These are phyloP conservation scores for Epiblema foenella DNA, from an alignment of 2,888 invertebrate species.

Conservation along the genomic window DNA sequence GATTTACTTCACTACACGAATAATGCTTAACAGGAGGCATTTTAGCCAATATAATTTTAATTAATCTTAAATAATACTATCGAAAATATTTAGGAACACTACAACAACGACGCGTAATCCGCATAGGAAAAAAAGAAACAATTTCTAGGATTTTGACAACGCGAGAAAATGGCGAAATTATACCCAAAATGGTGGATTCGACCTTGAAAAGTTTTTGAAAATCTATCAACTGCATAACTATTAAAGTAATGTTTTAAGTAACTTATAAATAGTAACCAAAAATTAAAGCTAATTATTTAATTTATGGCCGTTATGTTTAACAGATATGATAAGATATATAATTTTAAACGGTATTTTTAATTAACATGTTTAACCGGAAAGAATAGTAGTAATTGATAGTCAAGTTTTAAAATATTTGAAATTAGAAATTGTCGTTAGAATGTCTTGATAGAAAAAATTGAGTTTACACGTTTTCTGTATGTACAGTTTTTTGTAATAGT, in stretches of 20 bases:
- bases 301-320: neutral
- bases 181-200: slow-evolving; percentile 50
- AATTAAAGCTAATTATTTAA: neutral
- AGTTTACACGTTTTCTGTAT: neutral
- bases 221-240: slow-evolving; percentile 2
- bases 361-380: slow-evolving; percentile 13
- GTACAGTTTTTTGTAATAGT: neutral
- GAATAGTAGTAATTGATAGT: neutral
- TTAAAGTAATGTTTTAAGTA: neutral
- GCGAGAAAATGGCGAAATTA: slow-evolving; percentile 56
- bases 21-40: slow-evolving; percentile 81
- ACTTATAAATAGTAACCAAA: neutral
- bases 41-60: slow-evolving; percentile 70
- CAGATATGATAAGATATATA: neutral
- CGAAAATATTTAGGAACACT: slow-evolving; percentile 61
- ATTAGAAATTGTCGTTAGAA: slow-evolving; percentile 32
- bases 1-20: slow-evolving; percentile 82
- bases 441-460: slow-evolving; percentile 11
- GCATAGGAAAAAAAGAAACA: slow-evolving; percentile 65
- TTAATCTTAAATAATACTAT: slow-evolving; percentile 75
- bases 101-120: slow-evolving; percentile 55
- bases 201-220: slow-evolving; percentile 51
- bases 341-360: neutral
- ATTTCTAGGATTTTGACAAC: slow-evolving; percentile 47
- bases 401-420: slow-evolving; percentile 26